Percentiles rank a stretch among this genome's conserved stretches.
Evolutionary conservation across 2,888 invertebrate genomes (phyloP).

Genomic region (Sinhomidia bicolor): DNA sequence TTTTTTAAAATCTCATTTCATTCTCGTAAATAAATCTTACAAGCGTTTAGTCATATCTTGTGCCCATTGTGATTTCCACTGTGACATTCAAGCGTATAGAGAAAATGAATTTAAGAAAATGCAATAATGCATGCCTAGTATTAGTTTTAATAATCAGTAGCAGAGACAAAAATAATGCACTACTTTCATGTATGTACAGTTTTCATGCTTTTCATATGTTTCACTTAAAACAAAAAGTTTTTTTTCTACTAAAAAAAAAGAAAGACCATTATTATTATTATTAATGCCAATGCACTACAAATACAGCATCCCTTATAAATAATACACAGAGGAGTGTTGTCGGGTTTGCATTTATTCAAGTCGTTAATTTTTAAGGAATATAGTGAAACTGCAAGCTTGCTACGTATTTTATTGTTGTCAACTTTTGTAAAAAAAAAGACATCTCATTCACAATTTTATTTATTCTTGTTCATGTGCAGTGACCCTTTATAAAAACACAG

Average conservation of each 20-base stretch:
- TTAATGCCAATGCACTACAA: background rate
- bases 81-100: background rate
- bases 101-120: background rate
- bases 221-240: too few relatives aligned
- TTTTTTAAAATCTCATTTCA: background rate
- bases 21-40: too few relatives aligned
- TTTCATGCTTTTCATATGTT: too few relatives aligned
- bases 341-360: background rate
- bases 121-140: background rate
- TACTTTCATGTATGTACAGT: too few relatives aligned
- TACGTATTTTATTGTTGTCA: background rate
- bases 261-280: background rate
- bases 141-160: background rate
- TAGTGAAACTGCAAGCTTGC: background rate
- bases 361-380: background rate
- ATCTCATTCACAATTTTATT: background rate
- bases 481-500: conserved; percentile 52
- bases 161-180: background rate
- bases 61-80: background rate
- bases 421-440: background rate
- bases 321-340: too few relatives aligned
- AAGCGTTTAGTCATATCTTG: background rate
- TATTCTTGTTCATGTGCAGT: conserved; percentile 66
- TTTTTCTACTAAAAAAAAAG: background rate
- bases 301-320: too few relatives aligned